Evolutionary conservation across 2,797 vertebrate genomes (phyloP).

Genomic region (Spinus pinus): DNA sequence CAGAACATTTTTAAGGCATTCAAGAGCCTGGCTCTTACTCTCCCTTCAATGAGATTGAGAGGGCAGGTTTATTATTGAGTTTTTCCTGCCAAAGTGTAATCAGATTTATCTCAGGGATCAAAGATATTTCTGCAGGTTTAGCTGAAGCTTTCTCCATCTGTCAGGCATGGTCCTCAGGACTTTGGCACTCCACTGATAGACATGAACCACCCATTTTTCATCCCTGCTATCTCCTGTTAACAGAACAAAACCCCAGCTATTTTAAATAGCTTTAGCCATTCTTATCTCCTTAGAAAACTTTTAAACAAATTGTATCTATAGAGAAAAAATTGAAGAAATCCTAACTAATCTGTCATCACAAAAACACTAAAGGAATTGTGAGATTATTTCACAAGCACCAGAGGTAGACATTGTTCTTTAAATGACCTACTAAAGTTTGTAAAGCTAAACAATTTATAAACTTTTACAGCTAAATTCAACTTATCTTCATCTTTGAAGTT

Average conservation of each 20-base stretch:
- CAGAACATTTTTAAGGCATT: neutral
- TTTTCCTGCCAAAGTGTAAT: neutral
- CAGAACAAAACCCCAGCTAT: neutral
- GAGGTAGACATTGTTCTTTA: neutral
- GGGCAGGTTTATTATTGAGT: neutral
- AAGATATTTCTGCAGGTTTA: neutral
- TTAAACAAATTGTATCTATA: neutral
- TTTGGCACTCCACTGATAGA: neutral
- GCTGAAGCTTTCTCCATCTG: neutral
- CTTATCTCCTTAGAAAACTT: neutral
- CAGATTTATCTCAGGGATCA: neutral
- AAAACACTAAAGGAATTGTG: neutral
- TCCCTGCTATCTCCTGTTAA: neutral
- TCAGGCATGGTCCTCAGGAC: neutral
- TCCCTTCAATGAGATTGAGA: neutral
- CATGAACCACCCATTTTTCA: neutral
- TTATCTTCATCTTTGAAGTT: constrained; percentile 32
- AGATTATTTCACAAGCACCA: neutral
- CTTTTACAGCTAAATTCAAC: constrained; percentile 15
- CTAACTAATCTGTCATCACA: neutral
- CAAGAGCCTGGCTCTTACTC: neutral
- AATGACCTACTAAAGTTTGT: constrained; percentile 43
- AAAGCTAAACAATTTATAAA: constrained; percentile 29
- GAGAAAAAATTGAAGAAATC: neutral
- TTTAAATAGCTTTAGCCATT: neutral